Base-by-base conservation (phyloP, 2,797 vertebrate species). In the Clarias fuscus region DNA sequence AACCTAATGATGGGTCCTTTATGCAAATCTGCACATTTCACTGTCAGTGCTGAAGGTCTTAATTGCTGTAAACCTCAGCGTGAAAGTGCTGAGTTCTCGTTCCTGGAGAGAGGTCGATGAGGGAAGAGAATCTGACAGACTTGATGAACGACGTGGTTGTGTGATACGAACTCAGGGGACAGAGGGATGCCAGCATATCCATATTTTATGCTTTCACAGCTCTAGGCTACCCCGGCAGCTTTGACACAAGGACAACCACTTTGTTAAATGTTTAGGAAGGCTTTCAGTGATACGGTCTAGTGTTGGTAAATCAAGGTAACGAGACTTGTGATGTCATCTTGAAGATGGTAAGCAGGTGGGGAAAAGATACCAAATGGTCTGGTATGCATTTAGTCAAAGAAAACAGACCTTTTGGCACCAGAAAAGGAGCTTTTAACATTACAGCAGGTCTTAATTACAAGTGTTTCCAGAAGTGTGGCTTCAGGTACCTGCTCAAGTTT, bases 81-180 rank as follows among this genome's bases (percentile, higher is more conserved):
- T 81, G 37, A 82, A 84, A 88, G 85, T 86, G 85, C 85, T 86
- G 81, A 87, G 48, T 86, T 84, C 70, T 24, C 73, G 15, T 83
- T 89, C 84, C 68, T 73, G 43, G 67, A 86, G 82, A 86, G 85
- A 86, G 80, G 82, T 89, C 33, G 68, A 68, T 6, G 84, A 85
- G 84, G 80, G 73, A 88, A 80, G 71, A 84, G 79, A 65, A 73
- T 76, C 76, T 90, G 88, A 79, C 88, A 87, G 82, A 24, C 40
- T 65, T 90, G 87, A 90, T 90, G 86, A 87, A 90, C 80, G 86
- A 86, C n/a, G 18, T 17, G 58, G 82, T 11, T 20, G 73, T 82
- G 59, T 78, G 77, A 68, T 71, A 40, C 15, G 80, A 85, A 72
- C 83, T 77, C 85, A 7, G 70, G 87, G 88, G 82, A 85, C n/a